Base-by-base conservation (phyloP, 1,140 invertebrate genomes). In the Heliconius eleuchia region DNA sequence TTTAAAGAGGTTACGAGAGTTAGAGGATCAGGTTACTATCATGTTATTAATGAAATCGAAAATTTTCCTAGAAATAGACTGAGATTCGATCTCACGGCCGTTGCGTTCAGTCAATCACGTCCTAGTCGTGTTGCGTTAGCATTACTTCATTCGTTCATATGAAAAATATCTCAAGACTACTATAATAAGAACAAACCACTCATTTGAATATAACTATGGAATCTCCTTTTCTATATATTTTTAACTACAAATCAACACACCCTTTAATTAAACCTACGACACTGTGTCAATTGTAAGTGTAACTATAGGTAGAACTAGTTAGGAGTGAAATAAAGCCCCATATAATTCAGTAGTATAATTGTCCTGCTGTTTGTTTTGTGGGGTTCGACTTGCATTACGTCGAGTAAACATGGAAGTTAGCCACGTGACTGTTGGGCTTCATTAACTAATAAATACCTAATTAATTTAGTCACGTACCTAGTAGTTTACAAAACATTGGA, bases 231-330 rank as follows among this genome's bases (percentile, higher is more conserved):
- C 75, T 52, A 52, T 7, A 84, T 86, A 87, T 87, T 88, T 83
- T 81, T 81, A 78, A 82, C 87, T 80, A 91, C 89, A 92, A 92
- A 94, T 94, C 91, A 92, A 89, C 88, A 87, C 80, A 83, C 90
- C 92, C 87, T 91, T 89, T 92, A 92, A 93, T 92, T 93, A 92
- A 93, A 88, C 85, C 83, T 86, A 83, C 86, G 82, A 86, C 87
- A 90, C 89, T 92, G 87, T 90, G 91, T 92, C 89, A 91, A 92
- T 88, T 87, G 79, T 88, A 90, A 92, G 87, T 87, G 80, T 88
- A 85, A 86, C 84, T 88, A 87, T 88, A 89, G 80, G 85, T 82
- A 83, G 87, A 91, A 90, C 88, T 92, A 90, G 86, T 82, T 77
- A 87, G 77, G 84, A 75, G 75, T 74, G 80, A 83, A 88, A 90